phyloP scores from a whole-genome alignment of 2,797 vertebrate genomes.

The Coreius guichenoti region DNA sequence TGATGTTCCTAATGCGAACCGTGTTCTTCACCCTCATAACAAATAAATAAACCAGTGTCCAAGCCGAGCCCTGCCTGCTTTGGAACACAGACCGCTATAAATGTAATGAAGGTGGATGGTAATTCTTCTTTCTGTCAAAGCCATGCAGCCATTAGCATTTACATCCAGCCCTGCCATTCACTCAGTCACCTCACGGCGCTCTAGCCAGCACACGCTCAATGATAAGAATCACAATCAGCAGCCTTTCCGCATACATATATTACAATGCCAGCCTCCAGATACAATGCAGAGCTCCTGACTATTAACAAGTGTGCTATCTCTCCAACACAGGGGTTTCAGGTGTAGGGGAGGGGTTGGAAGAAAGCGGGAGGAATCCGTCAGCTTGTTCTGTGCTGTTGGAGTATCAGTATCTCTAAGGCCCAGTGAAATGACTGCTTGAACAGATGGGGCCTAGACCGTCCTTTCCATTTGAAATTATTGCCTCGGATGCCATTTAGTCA shows the following conservation, averaged over 20 bases:
- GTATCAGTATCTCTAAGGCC: slow-evolving; percentile 62
- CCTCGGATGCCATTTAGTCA: slow-evolving; percentile 25
- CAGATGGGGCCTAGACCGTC: slow-evolving; percentile 44
- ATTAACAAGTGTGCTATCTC: slow-evolving; percentile 75
- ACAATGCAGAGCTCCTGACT: slow-evolving; percentile 68
- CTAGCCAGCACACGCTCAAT: slow-evolving; percentile 55
- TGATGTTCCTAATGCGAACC: slow-evolving; percentile 52
- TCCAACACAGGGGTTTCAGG: slow-evolving; percentile 68
- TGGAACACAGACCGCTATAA: slow-evolving; percentile 63
- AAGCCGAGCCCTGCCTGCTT: slow-evolving; percentile 55
- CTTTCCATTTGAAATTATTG: slow-evolving; percentile 51
- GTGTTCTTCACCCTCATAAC: slow-evolving; percentile 66
- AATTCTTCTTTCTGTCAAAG: slow-evolving; percentile 78
- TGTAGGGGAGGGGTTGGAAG: slow-evolving; percentile 59
- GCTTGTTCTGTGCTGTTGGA: slow-evolving; percentile 45
- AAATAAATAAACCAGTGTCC: slow-evolving; percentile 72
- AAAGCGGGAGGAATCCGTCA: slow-evolving; percentile 35
- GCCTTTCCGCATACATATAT: slow-evolving; percentile 73
- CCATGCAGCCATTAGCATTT: slow-evolving; percentile 79
- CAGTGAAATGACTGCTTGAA: slow-evolving; percentile 48
- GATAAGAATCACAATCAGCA: slow-evolving; percentile 82
- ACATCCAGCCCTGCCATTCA: slow-evolving; percentile 78
- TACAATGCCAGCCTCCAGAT: slow-evolving; percentile 72
- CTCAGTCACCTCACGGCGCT: slow-evolving; percentile 43
- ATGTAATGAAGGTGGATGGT: slow-evolving; percentile 81